Percentiles rank a stretch among this genome's conserved stretches.
Evolutionary conservation across 2,113 vertebrate genomes (phyloP).

Genomic region (Pimephales promelas): DNA sequence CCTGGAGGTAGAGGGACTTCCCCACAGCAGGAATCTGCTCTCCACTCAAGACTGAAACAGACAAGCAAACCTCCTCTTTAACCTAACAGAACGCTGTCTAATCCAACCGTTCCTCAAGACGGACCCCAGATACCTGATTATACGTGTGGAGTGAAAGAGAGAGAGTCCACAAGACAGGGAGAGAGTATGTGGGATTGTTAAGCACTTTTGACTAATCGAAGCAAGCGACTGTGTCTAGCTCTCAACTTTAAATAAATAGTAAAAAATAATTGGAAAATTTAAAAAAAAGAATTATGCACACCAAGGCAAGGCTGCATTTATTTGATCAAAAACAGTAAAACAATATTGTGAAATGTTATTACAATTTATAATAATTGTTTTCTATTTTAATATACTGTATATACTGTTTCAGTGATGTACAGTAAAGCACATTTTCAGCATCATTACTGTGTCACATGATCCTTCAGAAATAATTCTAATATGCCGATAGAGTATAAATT

Average conservation of each 20-base stretch:
- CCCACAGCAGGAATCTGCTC: conserved; percentile 50
- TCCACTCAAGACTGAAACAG: conserved; percentile 29
- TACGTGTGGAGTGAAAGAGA: not conserved
- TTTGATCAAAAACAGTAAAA: too few species aligned
- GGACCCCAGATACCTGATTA: conserved; percentile 25
- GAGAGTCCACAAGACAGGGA: not conserved
- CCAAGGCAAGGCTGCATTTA: too few species aligned
- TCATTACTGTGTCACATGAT: not conserved
- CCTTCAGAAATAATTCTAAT: not conserved
- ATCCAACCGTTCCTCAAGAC: conserved; percentile 38
- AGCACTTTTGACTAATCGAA: not conserved
- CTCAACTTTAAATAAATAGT: not conserved
- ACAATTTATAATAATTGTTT: too few species aligned
- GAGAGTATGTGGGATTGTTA: not conserved
- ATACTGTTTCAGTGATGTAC: too few species aligned
- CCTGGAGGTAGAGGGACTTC: conserved; percentile 44
- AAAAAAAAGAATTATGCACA: too few species aligned
- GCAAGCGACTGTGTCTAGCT: not conserved
- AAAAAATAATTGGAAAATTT: not conserved
- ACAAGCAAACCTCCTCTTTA: conserved; percentile 12
- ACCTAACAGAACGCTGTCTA: not conserved
- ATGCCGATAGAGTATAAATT: not conserved
- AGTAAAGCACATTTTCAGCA: not conserved
- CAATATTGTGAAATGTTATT: too few species aligned
- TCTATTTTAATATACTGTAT: too few species aligned